A percentile compares a stretch with the other conserved stretches of the same genome.
Conservation (phyloP, 2,797 vertebrate genomes). For the Cyclura pinguis region DNA sequence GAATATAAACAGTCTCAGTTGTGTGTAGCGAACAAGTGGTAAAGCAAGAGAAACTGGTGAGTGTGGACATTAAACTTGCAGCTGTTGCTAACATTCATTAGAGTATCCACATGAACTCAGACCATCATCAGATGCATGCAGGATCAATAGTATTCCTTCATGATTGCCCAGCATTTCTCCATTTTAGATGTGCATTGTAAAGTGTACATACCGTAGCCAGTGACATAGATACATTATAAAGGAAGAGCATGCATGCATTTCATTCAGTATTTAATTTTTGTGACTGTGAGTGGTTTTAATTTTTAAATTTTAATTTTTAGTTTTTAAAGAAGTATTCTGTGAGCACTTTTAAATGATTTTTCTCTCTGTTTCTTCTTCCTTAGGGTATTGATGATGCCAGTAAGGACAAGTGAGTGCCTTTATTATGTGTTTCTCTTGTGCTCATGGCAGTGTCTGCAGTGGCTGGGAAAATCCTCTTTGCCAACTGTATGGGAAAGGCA, state of each 20-base stretch:
- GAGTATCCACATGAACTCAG: background rate
- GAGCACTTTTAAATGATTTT: background rate
- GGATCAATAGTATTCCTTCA: background rate
- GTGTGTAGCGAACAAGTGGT: background rate
- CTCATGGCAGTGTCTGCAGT: background rate
- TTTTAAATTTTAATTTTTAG: background rate
- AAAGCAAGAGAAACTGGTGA: background rate
- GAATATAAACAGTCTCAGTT: background rate
- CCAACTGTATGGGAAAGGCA: background rate
- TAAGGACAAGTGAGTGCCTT: conserved; percentile 93
- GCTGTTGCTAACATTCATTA: background rate
- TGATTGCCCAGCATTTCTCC: background rate
- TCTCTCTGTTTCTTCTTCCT: conserved; percentile 31
- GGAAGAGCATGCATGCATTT: background rate
- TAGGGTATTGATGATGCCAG: conserved; percentile 95
- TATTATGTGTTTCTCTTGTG: background rate
- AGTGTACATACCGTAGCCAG: background rate
- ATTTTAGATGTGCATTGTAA: background rate
- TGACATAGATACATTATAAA: background rate
- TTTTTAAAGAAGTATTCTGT: background rate
- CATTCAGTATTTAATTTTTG: background rate
- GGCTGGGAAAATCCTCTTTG: background rate
- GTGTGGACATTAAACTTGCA: background rate
- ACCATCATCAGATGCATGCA: background rate
- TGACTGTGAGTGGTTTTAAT: no score